Conservation (phyloP, 2,888 invertebrate species). For the Brachyptera putata region DNA sequence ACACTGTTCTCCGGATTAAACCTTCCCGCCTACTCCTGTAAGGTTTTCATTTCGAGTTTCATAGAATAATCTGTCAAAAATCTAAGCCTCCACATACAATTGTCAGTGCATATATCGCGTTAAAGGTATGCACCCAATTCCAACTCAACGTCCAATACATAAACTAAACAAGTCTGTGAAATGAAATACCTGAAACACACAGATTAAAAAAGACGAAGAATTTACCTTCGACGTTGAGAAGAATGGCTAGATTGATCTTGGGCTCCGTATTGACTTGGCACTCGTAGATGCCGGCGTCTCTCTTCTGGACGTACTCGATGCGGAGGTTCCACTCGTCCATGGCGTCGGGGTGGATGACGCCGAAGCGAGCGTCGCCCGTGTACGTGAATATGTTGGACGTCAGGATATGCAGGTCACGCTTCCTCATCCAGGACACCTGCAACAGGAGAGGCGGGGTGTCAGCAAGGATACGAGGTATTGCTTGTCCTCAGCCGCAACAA, state of each 20-base stretch:
- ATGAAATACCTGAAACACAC: no score
- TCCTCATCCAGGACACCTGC: constrained; percentile 80
- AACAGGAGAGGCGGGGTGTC: constrained; percentile 34
- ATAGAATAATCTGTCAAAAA: no score
- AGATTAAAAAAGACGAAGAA: no score
- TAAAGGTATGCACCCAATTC: no score
- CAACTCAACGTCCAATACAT: no score
- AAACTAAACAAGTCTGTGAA: no score
- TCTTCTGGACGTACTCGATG: constrained; percentile 76
- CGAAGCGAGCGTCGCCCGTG: constrained; percentile 82
- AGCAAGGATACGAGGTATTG: background rate
- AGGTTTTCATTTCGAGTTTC: no score
- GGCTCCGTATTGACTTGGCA: constrained; percentile 89
- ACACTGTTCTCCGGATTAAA: no score
- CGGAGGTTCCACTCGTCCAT: constrained; percentile 84
- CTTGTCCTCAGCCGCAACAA: no score
- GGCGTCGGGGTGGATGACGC: constrained; percentile 75
- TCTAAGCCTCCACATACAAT: no score
- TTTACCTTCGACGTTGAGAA: constrained; percentile 76
- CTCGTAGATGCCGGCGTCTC: constrained; percentile 82
- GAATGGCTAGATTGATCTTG: constrained; percentile 79
- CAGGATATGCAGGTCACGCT: constrained; percentile 77
- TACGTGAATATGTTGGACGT: constrained; percentile 82
- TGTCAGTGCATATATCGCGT: no score
- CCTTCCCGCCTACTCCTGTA: no score